Base-by-base conservation (phyloP, 2,888 invertebrate genomes). In the Himalopsyche kuldschensis region DNA sequence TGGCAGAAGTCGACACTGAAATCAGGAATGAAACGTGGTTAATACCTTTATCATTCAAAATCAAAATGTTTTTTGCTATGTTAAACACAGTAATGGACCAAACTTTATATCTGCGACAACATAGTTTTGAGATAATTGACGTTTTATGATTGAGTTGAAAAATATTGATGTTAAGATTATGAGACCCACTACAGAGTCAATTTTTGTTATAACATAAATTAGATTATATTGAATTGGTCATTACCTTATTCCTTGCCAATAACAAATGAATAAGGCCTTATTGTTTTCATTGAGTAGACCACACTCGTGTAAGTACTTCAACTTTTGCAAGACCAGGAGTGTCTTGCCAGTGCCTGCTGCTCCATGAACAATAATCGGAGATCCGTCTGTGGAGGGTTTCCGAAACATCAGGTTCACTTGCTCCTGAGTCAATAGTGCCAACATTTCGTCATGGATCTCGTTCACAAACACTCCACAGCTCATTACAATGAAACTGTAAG, bases 321-420 rank as follows among this genome's bases (percentile, higher is more conserved):
- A 87, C 88, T 89, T 89, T 86, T 87, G 88, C 83, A 89, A 86
- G 85, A 89, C 86, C 82, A 89, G 86, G 77, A 89, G 85, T 32
- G 89, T 89, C 87, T 89, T 89, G 27, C 89, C 89, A 11, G 89
- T 89, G 20, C 89, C 89, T 27, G 89, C 89, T 20, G 89, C 89
- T 8, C 89, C 89, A 79, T 89, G 89, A 6, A 89, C 89, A 8
- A 89, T 88, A 83, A 88, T 85, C 30, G 88, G 87, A 17, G 84
- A 83, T 78, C 82, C 84, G 46, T 63, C 46, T 27, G 46, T 48
- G 6, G 87, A 87, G 15, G 87, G 86, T 47, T 87, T 85, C 24
- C 85, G 87, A 32, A 87, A 87, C 6, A 89, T 82, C n/a, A 89
- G 84, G 41, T 88, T 87, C 17, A 89, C 79, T 86, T 89, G 89